Conservation (phyloP, 1,140 invertebrate species). For the Odontomachus brunneus region DNA sequence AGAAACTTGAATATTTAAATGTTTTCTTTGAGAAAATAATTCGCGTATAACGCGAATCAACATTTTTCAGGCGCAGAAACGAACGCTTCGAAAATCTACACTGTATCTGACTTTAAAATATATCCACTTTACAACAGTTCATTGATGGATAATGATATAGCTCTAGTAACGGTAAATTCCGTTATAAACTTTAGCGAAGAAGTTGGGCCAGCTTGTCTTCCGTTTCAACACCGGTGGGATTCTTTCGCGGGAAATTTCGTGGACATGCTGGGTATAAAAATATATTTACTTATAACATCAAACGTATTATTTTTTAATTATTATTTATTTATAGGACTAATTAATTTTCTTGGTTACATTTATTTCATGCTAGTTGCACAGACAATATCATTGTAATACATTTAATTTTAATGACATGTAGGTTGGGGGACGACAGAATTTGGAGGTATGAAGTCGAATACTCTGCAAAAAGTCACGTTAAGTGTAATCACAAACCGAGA, state of each 20-base stretch:
- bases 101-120: slow-evolving; percentile 69
- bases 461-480: slow-evolving; percentile 87
- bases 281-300: not conserved
- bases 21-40: too few species aligned
- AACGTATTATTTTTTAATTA: not conserved
- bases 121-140: slow-evolving; percentile 81
- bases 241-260: slow-evolving; percentile 85
- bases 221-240: slow-evolving; percentile 85
- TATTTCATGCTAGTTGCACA: not conserved
- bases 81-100: slow-evolving; percentile 75
- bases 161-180: slow-evolving; percentile 85
- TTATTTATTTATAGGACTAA: not conserved
- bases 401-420: slow-evolving; percentile 74
- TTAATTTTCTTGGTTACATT: not conserved
- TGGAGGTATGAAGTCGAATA: slow-evolving; percentile 86
- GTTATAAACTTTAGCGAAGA: slow-evolving; percentile 85
- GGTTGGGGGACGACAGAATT: slow-evolving; percentile 89
- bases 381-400: not conserved
- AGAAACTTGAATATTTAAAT: not conserved
- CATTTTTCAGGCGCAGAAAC: slow-evolving; percentile 80
- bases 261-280: slow-evolving; percentile 86
- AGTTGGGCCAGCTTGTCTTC: slow-evolving; percentile 89
- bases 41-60: not conserved
- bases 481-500: slow-evolving; percentile 86
- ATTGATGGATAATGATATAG: slow-evolving; percentile 87